Conservation (phyloP, 2,797 vertebrate species). For the Sebastes kiyomatsui region DNA sequence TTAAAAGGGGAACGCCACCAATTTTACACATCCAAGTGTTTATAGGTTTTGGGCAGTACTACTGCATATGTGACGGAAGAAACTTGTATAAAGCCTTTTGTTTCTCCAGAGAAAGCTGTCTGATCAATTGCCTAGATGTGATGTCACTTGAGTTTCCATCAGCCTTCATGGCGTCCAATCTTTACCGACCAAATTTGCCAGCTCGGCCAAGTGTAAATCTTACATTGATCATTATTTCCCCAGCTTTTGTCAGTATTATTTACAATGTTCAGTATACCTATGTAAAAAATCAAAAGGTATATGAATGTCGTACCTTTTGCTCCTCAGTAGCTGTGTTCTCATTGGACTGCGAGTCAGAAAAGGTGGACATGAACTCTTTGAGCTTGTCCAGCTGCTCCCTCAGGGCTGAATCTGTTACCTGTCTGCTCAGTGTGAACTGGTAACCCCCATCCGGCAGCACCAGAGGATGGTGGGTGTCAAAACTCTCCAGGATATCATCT, state of each 20-base stretch:
- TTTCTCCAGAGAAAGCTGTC: neutral
- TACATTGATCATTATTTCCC: neutral
- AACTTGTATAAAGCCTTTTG: neutral
- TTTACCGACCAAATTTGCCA: neutral
- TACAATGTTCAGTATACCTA: neutral
- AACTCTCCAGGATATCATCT: constrained; percentile 83
- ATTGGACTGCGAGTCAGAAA: constrained; percentile 16
- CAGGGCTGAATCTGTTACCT: constrained; percentile 61
- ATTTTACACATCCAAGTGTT: neutral
- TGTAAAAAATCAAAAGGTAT: neutral
- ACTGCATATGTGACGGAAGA: neutral
- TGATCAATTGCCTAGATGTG: neutral
- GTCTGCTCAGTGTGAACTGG: constrained; percentile 66
- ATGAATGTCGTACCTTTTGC: constrained; percentile 60
- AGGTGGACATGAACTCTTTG: constrained; percentile 49
- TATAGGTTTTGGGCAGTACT: neutral
- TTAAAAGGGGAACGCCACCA: neutral
- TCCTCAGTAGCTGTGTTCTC: neutral
- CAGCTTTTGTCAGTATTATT: neutral
- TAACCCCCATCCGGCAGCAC: constrained; percentile 78
- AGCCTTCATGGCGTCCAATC: neutral
- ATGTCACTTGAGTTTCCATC: neutral
- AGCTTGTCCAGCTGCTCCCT: constrained; percentile 67
- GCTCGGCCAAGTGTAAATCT: neutral
- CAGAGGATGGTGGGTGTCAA: constrained; percentile 84